These are phyloP conservation scores for Drosophila varians DNA, from an alignment of 1,140 invertebrate genomes.

Conservation along the genomic window DNA sequence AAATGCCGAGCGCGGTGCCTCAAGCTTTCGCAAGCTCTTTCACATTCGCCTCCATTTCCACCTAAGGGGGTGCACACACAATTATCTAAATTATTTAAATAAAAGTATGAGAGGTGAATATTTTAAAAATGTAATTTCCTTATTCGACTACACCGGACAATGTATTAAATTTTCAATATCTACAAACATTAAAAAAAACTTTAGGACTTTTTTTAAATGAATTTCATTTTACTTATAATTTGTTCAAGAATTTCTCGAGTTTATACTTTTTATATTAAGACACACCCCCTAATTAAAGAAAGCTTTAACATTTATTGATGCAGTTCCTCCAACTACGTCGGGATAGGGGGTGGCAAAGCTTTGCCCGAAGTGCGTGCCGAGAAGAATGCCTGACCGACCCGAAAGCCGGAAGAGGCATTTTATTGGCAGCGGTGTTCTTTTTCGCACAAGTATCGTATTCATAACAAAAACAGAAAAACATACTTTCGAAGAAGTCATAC, in stretches of 20 bases:
- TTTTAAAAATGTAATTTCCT: no score
- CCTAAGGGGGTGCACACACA: slow-evolving; percentile 48
- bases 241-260: no score
- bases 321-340: slow-evolving; percentile 32
- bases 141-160: no score
- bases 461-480: slow-evolving; percentile 71
- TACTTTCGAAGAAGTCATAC: not conserved
- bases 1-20: slow-evolving; percentile 29
- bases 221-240: no score
- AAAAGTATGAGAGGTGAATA: no score
- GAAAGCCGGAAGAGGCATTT: slow-evolving; percentile 60
- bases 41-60: slow-evolving; percentile 49
- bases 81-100: no score
- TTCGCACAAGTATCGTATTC: slow-evolving; percentile 39
- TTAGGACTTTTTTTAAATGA: no score
- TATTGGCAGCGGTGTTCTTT: slow-evolving; percentile 47
- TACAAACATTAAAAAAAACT: no score
- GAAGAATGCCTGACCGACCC: slow-evolving; percentile 29
- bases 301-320: slow-evolving; percentile 73
- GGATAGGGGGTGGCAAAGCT: slow-evolving; percentile 48
- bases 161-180: no score
- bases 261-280: no score
- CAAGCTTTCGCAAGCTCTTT: slow-evolving; percentile 69
- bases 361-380: slow-evolving; percentile 8
- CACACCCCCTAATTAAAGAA: slow-evolving; percentile 49